Conservation (phyloP, 1,140 invertebrate genomes). For the Drosophila tristis region DNA sequence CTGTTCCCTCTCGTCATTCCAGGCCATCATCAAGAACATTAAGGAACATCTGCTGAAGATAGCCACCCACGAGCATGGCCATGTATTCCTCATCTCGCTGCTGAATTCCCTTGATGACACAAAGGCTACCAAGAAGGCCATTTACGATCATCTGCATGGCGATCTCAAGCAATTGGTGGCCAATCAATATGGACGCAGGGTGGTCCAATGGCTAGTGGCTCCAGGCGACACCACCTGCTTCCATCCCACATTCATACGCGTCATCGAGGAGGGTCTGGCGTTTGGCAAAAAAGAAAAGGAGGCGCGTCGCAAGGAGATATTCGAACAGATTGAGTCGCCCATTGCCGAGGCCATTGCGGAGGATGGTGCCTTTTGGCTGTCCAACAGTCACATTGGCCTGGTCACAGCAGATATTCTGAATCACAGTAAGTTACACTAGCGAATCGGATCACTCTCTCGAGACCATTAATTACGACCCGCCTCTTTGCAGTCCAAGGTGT, state of each 20-base stretch:
- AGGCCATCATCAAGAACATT: slow-evolving; percentile 91
- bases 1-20: neutral
- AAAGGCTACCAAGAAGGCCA: slow-evolving; percentile 93
- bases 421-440: slow-evolving; percentile 83
- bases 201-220: slow-evolving; percentile 92
- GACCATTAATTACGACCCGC: neutral
- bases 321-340: slow-evolving; percentile 87
- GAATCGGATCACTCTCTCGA: neutral
- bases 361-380: slow-evolving; percentile 89
- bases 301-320: slow-evolving; percentile 90
- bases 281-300: slow-evolving; percentile 92
- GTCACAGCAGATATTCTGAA: slow-evolving; percentile 90
- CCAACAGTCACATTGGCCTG: slow-evolving; percentile 88
- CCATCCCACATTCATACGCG: slow-evolving; percentile 89
- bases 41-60: slow-evolving; percentile 93
- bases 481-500: slow-evolving; percentile 58
- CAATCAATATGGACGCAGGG: slow-evolving; percentile 90
- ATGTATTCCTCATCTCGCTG: slow-evolving; percentile 92
- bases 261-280: slow-evolving; percentile 89
- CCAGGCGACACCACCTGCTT: slow-evolving; percentile 91
- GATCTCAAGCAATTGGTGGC: slow-evolving; percentile 89
- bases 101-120: slow-evolving; percentile 97
- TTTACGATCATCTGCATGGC: slow-evolving; percentile 90
- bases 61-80: slow-evolving; percentile 93
- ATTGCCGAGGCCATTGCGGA: slow-evolving; percentile 87